Conservation (phyloP, 2,888 invertebrate genomes). For the Podabrus alpinus region DNA sequence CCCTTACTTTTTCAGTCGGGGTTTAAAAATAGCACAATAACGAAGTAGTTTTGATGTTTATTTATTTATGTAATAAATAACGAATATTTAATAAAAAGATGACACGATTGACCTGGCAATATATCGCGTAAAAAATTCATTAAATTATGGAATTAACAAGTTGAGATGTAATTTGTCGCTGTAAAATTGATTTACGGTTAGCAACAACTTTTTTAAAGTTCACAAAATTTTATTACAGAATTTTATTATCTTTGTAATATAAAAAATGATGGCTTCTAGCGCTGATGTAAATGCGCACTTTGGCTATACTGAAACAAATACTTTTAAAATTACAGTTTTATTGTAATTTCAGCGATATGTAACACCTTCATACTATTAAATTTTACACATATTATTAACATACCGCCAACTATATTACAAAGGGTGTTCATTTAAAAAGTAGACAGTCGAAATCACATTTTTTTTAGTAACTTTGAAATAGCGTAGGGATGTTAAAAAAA, state of each 20-base stretch:
- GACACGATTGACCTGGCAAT: background rate
- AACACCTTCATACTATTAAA: too few relatives aligned
- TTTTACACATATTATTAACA: background rate
- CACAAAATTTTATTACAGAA: background rate
- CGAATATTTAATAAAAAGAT: background rate
- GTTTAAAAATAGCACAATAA: too few relatives aligned
- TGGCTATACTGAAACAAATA: background rate
- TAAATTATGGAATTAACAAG: background rate
- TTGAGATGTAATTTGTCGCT: background rate
- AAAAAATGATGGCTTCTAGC: background rate
- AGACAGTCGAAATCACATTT: too few relatives aligned
- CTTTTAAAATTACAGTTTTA: background rate
- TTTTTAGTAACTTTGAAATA: too few relatives aligned
- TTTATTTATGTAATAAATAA: too few relatives aligned
- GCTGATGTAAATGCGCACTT: background rate
- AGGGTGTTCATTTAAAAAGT: too few relatives aligned
- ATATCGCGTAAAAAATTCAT: background rate
- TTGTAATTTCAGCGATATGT: too few relatives aligned
- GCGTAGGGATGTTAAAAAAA: too few relatives aligned
- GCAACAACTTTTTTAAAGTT: background rate
- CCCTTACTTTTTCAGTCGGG: too few relatives aligned
- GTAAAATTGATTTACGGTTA: background rate
- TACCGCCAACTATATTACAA: background rate
- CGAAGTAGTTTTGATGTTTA: too few relatives aligned
- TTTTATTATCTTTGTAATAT: background rate